phyloP scores from a whole-genome alignment of 2,888 invertebrate genomes.

The Hydriomena furcata region DNA sequence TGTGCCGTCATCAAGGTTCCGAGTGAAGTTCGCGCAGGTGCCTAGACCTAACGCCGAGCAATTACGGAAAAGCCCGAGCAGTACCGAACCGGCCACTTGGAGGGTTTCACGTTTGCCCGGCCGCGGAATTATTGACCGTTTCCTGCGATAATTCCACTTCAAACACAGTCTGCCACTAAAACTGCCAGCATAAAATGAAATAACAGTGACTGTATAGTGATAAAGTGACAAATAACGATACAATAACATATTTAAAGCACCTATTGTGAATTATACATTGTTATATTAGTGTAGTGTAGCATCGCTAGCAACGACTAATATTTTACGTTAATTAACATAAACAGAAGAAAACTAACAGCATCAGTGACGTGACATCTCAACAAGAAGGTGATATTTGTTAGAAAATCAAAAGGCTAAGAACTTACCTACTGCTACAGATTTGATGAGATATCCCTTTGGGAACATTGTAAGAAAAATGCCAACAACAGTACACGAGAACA shows the following conservation, averaged over 20 bases:
- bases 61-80: conserved; percentile 66
- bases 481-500: conserved; percentile 72
- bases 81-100: conserved; percentile 66
- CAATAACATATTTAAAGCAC: conserved; percentile 43
- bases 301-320: conserved; percentile 55
- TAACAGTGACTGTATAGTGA: conserved; percentile 55
- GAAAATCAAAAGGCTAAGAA: conserved; percentile 29
- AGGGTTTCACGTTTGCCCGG: conserved; percentile 64
- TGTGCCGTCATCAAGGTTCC: conserved; percentile 49
- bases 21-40: conserved; percentile 52
- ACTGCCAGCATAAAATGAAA: conserved; percentile 51
- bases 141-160: conserved; percentile 60
- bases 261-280: conserved; percentile 49
- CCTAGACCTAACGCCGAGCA: conserved; percentile 43
- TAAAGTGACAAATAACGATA: conserved; percentile 53
- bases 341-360: conserved; percentile 38
- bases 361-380: conserved; percentile 26
- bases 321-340: conserved; percentile 56
- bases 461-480: conserved; percentile 61
- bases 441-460: conserved; percentile 45
- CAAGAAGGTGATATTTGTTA: conserved; percentile 35
- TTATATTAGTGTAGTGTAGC: conserved; percentile 53
- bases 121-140: conserved; percentile 72
- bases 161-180: conserved; percentile 53
- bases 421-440: too few relatives aligned